Conservation (phyloP, 2,113 vertebrate species). For the Pithys albifrons region DNA sequence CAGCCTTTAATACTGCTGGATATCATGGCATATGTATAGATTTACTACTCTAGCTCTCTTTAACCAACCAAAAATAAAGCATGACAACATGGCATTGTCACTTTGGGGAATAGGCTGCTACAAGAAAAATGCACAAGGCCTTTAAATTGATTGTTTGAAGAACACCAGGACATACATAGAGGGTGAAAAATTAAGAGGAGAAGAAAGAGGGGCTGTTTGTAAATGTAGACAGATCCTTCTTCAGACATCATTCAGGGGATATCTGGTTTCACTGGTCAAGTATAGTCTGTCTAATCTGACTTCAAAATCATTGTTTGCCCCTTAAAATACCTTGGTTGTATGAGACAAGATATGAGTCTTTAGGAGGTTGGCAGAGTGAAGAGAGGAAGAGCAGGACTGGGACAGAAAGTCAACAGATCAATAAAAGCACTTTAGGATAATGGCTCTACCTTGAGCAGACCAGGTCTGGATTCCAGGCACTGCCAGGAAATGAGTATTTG, state of each 20-base stretch:
- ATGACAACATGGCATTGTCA: background rate
- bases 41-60: background rate
- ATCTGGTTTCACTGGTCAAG: conserved; percentile 41
- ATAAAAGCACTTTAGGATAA: conserved; percentile 85
- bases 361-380: conserved; percentile 1
- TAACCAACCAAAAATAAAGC: conserved; percentile 13
- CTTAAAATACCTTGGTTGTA: conserved; percentile 26
- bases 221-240: conserved; percentile 2
- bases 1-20: background rate
- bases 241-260: background rate
- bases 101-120: background rate
- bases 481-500: conserved; percentile 76
- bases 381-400: conserved; percentile 64
- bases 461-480: conserved; percentile 53
- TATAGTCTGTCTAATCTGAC: conserved; percentile 41
- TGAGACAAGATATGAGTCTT: conserved; percentile 50
- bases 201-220: background rate
- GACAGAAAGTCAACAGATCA: conserved; percentile 79
- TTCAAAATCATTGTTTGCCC: conserved; percentile 47
- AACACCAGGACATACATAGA: background rate
- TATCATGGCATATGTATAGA: background rate
- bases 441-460: conserved; percentile 69
- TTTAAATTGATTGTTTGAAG: conserved; percentile 22
- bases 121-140: background rate
- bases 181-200: background rate